Evolutionary conservation across 1,140 invertebrate genomes (phyloP).

Genomic region (Caenorhabditis elegans): WBcel235 BX284602.5:9715501-9716000

Average conservation of each 20-base stretch:
- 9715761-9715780: slow-evolving; percentile 71
- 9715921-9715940: slow-evolving; percentile 76
- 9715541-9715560: slow-evolving; percentile 76
- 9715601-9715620: too few species aligned
- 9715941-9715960: slow-evolving; percentile 72
- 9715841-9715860: slow-evolving; percentile 77
- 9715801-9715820: slow-evolving; percentile 62
- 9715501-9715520: slow-evolving; percentile 73
- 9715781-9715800: slow-evolving; percentile 69
- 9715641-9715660: slow-evolving; percentile 76
- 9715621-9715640: slow-evolving; percentile 73
- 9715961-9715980: slow-evolving; percentile 72
- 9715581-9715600: background rate
- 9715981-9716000: slow-evolving; percentile 75
- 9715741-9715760: slow-evolving; percentile 72
- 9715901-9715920: slow-evolving; percentile 74
- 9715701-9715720: slow-evolving; percentile 78
- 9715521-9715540: slow-evolving; percentile 76
- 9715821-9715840: slow-evolving; percentile 71
- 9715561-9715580: slow-evolving; percentile 55
- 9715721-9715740: slow-evolving; percentile 74
- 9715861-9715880: slow-evolving; percentile 76
- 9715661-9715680: slow-evolving; percentile 73
- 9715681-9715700: slow-evolving; percentile 76
- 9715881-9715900: slow-evolving; percentile 74